Base-by-base conservation (phyloP, 64 coral and sea anemone species). In the Pocillopora damicornis region DNA sequence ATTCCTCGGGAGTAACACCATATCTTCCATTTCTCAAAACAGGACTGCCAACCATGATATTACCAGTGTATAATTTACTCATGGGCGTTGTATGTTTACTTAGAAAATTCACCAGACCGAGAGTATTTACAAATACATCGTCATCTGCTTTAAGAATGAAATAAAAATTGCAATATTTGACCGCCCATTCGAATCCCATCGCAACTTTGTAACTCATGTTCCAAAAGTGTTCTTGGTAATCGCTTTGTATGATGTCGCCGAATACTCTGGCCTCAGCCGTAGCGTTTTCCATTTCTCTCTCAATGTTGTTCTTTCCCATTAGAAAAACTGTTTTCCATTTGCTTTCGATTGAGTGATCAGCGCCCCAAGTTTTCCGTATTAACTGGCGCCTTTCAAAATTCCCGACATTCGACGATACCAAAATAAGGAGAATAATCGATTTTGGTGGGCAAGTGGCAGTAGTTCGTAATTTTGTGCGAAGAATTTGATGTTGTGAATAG, bases 331-430 rank as follows among this genome's bases (percentile, higher is more conserved):
- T 94, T 86, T 85, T 79, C 92, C 92, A 94, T 25, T 65, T 86
- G 16, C 59, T 30, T 16, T 37, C 56, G 14, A 90, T 67, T 5
- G 82, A 79, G 38, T 64, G 61, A 65, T 94, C 82, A 36, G 88
- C 74, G 14, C 92, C 92, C 92, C 92, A 94, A 1, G 92, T 94
- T 76, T 84, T 74, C 9, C 92, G 92, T n/a, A 94, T 94, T 78
- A 86, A 60, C 15, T 86, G 78, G 15, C 92, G 73, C 13, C 88
- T 64, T 25, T 89, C 89, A 59, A 87, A 60, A 74, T 94, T 77
- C 18, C 82, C 88, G 26, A 94, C 82, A 66, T 79, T 76, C 60
- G 88, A 90, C 7, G 92, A 90, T 20, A 94, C 92, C 13, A 94
- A 56, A 67, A 94, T 90, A 16, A 94, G 82, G 42, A 90, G 80